A percentile compares a stretch with the other conserved stretches of the same genome.
phyloP scores from a whole-genome alignment of 2,113 vertebrate species.

The Tamias sibiricus region DNA sequence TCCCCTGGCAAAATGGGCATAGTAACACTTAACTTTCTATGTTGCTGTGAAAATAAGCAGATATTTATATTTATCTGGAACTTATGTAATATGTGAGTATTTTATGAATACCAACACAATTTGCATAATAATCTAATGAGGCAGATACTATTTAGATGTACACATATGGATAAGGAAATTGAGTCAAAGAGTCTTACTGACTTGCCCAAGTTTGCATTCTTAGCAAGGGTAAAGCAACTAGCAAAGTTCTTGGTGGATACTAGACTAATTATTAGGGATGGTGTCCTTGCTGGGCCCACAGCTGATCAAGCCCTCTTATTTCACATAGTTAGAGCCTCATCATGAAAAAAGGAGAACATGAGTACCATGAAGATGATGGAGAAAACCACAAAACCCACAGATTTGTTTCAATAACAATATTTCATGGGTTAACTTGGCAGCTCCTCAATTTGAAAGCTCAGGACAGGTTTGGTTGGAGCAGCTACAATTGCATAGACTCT shows the following conservation, averaged over 20 bases:
- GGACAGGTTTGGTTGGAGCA: background rate
- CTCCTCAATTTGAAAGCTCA: background rate
- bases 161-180: background rate
- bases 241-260: background rate
- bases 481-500: background rate
- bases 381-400: background rate
- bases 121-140: background rate
- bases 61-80: slow-evolving; percentile 8
- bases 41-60: background rate
- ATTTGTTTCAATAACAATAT: background rate
- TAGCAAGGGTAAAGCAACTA: background rate
- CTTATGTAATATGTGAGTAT: background rate
- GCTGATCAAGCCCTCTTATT: background rate
- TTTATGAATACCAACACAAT: background rate
- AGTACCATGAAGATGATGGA: background rate
- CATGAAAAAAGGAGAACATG: background rate
- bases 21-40: background rate
- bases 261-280: background rate
- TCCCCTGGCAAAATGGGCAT: background rate
- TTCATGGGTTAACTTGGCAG: slow-evolving; percentile 5
- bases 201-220: background rate
- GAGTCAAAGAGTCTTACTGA: background rate
- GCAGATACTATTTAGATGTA: background rate
- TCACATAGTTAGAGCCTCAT: background rate
- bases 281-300: background rate